A percentile compares a stretch with the other conserved stretches of the same genome.
Evolutionary conservation across 2,113 vertebrate genomes (phyloP).

Genomic region (Tyto alba): DNA sequence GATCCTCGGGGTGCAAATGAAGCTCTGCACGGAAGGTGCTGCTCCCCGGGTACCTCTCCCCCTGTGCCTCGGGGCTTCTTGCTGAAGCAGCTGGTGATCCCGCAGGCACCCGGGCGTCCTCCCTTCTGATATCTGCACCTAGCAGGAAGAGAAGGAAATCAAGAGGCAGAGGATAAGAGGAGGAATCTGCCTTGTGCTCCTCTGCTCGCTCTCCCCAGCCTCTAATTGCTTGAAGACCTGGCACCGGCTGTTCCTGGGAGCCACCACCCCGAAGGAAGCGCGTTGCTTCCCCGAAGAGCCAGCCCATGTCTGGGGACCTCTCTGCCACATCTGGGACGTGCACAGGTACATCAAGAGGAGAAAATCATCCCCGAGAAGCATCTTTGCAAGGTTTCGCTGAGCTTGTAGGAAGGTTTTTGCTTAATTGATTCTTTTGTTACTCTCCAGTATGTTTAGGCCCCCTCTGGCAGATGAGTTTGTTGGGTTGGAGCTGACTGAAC

Average conservation of each 20-base stretch:
- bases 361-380: not conserved
- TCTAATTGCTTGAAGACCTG: not conserved
- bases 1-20: fast-evolving
- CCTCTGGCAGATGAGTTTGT: not conserved
- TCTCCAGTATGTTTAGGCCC: not conserved
- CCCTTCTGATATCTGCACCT: not conserved
- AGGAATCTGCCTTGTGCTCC: not conserved
- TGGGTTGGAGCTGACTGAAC: not conserved
- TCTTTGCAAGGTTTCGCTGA: conserved; percentile 18
- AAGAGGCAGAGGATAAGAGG: not conserved
- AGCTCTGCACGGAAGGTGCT: not conserved
- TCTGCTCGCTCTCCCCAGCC: not conserved
- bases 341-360: not conserved
- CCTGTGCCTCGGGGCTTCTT: fast-evolving
- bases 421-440: not conserved
- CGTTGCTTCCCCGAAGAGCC: not conserved
- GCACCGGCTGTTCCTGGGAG: not conserved
- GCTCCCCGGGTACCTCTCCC: not conserved
- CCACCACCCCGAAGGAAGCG: not conserved
- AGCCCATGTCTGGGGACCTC: not conserved
- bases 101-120: not conserved
- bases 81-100: not conserved
- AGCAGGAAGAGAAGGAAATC: not conserved
- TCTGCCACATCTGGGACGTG: not conserved
- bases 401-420: not conserved